These are phyloP conservation scores for Littorina saxatilis DNA, from an alignment of 1,140 invertebrate species.

Conservation along the genomic window DNA sequence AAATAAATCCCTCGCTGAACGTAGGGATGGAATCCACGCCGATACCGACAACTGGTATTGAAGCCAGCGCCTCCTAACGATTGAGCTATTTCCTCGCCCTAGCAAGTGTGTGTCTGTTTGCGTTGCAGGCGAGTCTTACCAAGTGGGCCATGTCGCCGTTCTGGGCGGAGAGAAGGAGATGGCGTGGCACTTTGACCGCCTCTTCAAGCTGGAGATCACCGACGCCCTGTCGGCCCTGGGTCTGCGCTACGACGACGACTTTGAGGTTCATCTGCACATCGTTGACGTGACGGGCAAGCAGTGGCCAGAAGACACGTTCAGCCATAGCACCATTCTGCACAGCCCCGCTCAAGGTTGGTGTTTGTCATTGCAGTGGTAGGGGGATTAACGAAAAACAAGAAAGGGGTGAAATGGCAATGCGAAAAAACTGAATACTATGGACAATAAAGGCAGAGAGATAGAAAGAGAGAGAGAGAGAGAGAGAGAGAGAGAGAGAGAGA, in stretches of 20 bases:
- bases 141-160: constrained; percentile 33
- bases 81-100: no score
- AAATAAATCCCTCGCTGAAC: no score
- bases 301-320: constrained; percentile 21
- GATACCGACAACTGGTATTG: no score
- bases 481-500: neutral
- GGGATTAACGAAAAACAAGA: neutral
- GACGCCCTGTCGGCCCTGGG: neutral
- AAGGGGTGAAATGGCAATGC: no score
- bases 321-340: constrained; percentile 29
- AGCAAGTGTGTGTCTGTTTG: no score
- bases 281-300: constrained; percentile 30
- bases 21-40: no score
- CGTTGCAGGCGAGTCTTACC: neutral
- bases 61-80: no score
- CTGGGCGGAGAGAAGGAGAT: constrained; percentile 48
- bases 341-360: neutral
- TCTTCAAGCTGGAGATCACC: constrained; percentile 47
- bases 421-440: no score
- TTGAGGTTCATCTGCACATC: constrained; percentile 20
- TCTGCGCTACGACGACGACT: constrained; percentile 18
- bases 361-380: neutral
- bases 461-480: no score
- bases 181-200: constrained; percentile 47
- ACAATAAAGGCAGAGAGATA: no score